A percentile compares a stretch with the other conserved stretches of the same genome.
Conservation (phyloP, 2,888 invertebrate species). For the Lydus trimaculatus region DNA sequence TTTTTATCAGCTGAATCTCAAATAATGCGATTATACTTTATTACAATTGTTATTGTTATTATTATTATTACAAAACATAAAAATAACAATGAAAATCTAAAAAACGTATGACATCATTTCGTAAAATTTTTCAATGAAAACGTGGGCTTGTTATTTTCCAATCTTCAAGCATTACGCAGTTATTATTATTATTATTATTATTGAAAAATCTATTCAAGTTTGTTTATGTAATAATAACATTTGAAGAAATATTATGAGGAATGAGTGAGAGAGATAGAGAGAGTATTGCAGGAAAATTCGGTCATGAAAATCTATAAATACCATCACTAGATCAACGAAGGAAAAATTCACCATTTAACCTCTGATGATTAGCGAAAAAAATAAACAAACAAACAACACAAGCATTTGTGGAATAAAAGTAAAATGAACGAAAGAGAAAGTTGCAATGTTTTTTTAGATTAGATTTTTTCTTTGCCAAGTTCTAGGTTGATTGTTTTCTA, state of each 20-base stretch:
- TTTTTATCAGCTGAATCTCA: not conserved
- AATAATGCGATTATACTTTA: not conserved
- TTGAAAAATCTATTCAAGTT: not conserved
- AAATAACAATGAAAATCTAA: not conserved
- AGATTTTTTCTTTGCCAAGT: not conserved
- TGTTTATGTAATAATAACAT: not conserved
- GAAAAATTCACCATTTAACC: no score
- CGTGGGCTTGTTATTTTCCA: not conserved
- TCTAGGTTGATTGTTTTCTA: not conserved
- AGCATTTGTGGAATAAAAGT: not conserved
- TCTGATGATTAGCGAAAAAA: no score
- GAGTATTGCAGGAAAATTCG: not conserved
- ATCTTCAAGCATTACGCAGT: not conserved
- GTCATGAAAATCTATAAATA: conserved; percentile 7
- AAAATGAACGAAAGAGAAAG: not conserved
- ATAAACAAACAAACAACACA: no score
- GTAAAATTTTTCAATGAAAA: conserved; percentile 3
- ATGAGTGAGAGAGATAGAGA: not conserved
- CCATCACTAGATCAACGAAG: not conserved
- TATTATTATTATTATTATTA: not conserved
- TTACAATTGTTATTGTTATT: not conserved
- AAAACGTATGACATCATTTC: conserved; percentile 5
- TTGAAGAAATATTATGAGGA: no score
- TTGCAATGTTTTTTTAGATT: not conserved
- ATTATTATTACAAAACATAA: not conserved